Conservation (phyloP, 2,888 invertebrate genomes). For the Nipponacmea schrenckii region DNA sequence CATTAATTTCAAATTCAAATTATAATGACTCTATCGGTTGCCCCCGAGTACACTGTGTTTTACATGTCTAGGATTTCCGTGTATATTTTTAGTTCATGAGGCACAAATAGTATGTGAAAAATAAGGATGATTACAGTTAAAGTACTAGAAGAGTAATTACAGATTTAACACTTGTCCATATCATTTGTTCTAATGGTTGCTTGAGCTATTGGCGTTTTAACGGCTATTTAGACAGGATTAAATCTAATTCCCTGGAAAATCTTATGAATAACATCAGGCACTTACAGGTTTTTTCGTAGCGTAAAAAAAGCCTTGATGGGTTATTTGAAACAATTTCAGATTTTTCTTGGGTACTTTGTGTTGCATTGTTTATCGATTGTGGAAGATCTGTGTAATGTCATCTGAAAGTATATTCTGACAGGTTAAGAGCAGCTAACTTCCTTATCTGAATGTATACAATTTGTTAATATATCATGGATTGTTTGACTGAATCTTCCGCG, state of each 20-base stretch:
- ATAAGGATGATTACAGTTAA: too few species aligned
- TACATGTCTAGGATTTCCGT: too few species aligned
- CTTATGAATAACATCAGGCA: not conserved
- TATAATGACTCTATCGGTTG: too few species aligned
- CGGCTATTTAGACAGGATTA: not conserved
- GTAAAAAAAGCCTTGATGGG: not conserved
- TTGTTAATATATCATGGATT: too few species aligned
- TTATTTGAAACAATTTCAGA: not conserved
- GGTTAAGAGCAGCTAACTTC: too few species aligned
- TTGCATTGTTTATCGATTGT: constrained; percentile 3
- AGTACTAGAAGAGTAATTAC: too few species aligned
- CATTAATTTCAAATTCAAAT: too few species aligned
- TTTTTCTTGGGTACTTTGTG: not conserved
- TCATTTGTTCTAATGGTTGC: not conserved
- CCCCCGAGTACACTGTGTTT: too few species aligned
- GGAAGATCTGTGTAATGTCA: constrained; percentile 6
- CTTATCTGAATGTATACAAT: too few species aligned
- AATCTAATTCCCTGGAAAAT: not conserved
- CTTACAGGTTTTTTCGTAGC: not conserved
- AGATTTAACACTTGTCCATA: not conserved
- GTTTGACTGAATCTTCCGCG: too few species aligned
- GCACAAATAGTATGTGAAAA: too few species aligned
- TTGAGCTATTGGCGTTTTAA: constrained; percentile 5
- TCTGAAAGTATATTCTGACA: not conserved
- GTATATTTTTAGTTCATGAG: too few species aligned